phyloP scores from a whole-genome alignment of 2,888 invertebrate species.

The Polyploca ridens region DNA sequence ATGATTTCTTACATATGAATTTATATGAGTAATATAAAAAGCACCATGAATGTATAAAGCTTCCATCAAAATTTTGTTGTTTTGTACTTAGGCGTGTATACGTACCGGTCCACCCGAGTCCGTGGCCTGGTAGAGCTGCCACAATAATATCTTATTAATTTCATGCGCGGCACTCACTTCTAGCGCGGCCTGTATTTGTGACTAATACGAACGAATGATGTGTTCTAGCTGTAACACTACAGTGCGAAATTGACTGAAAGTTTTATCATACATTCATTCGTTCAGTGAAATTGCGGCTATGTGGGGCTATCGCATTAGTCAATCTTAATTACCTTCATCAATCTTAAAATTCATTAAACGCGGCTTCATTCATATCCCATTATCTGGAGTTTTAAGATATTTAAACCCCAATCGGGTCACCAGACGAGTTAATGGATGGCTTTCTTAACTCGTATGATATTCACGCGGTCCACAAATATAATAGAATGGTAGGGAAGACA shows the following conservation, averaged over 20 bases:
- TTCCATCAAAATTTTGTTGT: conserved; percentile 27
- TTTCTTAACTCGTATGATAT: no score
- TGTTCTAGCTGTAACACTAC: conserved; percentile 14
- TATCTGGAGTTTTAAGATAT: no score
- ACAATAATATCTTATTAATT: conserved; percentile 78
- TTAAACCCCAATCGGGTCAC: no score
- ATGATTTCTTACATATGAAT: neutral
- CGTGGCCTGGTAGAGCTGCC: conserved; percentile 84
- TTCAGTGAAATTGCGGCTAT: conserved; percentile 10
- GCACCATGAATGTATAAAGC: conserved; percentile 45
- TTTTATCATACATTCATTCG: conserved; percentile 6
- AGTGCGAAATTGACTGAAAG: conserved; percentile 9
- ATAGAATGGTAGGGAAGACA: no score
- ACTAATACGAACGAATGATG: conserved; percentile 22
- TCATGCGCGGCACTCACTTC: conserved; percentile 59
- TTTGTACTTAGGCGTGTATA: conserved; percentile 50
- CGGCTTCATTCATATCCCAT: no score
- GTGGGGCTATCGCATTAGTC: no score
- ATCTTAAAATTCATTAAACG: no score
- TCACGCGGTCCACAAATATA: no score
- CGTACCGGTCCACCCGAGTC: conserved; percentile 78
- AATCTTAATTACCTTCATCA: no score
- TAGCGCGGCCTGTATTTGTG: conserved; percentile 32
- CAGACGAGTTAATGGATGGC: no score
- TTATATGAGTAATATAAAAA: conserved; percentile 20